Conservation (phyloP, 2,888 invertebrate genomes). For the Panzeria rudis region DNA sequence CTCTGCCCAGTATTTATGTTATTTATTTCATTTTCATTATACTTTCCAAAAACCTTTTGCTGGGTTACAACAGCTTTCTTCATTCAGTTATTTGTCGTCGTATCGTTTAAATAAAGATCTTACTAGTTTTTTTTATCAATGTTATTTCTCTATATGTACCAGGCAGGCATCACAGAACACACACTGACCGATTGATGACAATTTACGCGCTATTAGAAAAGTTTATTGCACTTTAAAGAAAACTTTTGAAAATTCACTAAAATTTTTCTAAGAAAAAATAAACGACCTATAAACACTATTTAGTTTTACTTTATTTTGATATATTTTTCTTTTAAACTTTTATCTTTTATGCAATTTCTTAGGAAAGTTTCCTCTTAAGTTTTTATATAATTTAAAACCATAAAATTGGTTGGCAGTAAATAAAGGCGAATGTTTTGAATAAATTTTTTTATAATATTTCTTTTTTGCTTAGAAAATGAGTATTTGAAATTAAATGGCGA, state of each 20-base stretch:
- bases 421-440: background rate
- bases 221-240: constrained; percentile 46
- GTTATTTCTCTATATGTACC: background rate
- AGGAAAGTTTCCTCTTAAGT: background rate
- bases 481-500: background rate
- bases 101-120: constrained; percentile 1
- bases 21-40: background rate
- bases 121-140: background rate
- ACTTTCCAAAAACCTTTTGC: constrained; percentile 34
- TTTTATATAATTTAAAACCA: constrained; percentile 30
- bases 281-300: constrained; percentile 14
- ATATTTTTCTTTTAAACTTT: constrained; percentile 14
- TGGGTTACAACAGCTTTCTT: constrained; percentile 33
- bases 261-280: background rate
- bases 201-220: constrained; percentile 42
- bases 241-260: constrained; percentile 38
- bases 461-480: background rate
- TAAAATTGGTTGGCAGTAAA: background rate
- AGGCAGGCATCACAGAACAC: constrained; percentile 9
- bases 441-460: background rate
- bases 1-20: too few species aligned
- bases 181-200: background rate
- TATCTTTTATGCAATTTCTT: constrained; percentile 13
- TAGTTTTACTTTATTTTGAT: constrained; percentile 5
- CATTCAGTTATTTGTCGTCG: background rate